Percentiles rank a stretch among this genome's conserved stretches.
Evolutionary conservation across 1,140 invertebrate genomes (phyloP).

Genomic region (Polypedilum pembai): DNA sequence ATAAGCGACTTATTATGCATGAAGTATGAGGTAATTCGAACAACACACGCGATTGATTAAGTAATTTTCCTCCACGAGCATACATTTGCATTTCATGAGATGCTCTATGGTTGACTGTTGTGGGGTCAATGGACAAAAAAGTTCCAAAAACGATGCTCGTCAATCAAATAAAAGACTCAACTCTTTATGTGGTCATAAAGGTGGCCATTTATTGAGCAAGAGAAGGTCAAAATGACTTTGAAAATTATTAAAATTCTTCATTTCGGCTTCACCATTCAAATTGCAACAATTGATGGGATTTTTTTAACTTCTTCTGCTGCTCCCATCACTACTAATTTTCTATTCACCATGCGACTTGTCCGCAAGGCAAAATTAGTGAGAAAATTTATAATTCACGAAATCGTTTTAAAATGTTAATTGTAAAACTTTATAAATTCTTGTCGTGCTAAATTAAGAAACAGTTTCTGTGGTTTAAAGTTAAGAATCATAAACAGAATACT

Average conservation of each 20-base stretch:
- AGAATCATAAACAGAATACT: not conserved
- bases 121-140: slow-evolving; percentile 7
- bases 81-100: no score
- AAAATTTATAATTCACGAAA: not conserved
- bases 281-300: not conserved
- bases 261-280: not conserved
- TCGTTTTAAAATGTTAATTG: not conserved
- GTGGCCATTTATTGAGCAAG: not conserved
- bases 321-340: not conserved
- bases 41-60: no score
- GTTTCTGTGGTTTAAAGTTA: not conserved
- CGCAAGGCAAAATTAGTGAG: not conserved
- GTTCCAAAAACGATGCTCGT: not conserved
- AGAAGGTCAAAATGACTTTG: slow-evolving; percentile 8
- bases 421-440: not conserved
- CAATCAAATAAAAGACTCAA: not conserved
- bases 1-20: no score
- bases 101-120: no score
- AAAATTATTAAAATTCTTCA: not conserved
- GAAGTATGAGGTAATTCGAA: no score
- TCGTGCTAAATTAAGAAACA: not conserved
- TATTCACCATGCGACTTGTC: no score
- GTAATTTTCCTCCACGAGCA: no score
- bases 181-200: slow-evolving; percentile 8
- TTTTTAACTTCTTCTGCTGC: not conserved